Percentiles rank a stretch among this genome's conserved stretches.
These are phyloP conservation scores for Brevimyrus niger DNA, from an alignment of 2,113 vertebrate genomes.

Conservation along the genomic window DNA sequence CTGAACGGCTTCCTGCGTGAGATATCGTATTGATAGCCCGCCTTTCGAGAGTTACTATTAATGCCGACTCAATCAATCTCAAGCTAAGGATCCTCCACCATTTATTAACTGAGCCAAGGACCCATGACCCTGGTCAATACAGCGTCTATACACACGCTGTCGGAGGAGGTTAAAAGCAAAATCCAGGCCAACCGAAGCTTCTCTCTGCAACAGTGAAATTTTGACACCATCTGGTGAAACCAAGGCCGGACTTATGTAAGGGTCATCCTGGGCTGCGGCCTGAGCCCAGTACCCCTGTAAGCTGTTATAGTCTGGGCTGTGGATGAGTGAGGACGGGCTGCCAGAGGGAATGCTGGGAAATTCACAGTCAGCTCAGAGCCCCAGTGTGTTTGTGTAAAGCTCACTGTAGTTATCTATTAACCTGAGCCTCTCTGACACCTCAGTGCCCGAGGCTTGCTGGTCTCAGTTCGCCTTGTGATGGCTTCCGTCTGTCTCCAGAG, in stretches of 20 bases:
- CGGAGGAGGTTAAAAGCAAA: neutral
- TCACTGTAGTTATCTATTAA: conserved; percentile 13
- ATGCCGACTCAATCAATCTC: neutral
- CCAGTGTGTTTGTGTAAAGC: neutral
- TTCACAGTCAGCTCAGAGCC: neutral
- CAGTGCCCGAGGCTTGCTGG: neutral
- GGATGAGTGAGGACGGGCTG: neutral
- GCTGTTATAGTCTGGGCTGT: neutral
- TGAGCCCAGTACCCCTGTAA: too few species aligned
- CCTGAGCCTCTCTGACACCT: neutral
- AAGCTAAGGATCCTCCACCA: neutral
- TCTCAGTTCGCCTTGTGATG: neutral
- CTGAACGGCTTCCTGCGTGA: neutral
- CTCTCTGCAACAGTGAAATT: neutral
- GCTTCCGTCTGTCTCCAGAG: neutral
- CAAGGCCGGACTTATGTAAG: neutral
- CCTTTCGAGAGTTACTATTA: neutral
- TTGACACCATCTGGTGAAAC: neutral
- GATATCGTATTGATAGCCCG: neutral
- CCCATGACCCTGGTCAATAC: neutral
- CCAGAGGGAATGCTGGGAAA: neutral
- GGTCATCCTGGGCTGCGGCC: neutral
- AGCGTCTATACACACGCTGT: neutral
- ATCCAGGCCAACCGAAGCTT: neutral
- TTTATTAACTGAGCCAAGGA: neutral